Evolutionary conservation across 2,888 invertebrate genomes (phyloP).

Genomic region (Drosophila basisetae): DNA sequence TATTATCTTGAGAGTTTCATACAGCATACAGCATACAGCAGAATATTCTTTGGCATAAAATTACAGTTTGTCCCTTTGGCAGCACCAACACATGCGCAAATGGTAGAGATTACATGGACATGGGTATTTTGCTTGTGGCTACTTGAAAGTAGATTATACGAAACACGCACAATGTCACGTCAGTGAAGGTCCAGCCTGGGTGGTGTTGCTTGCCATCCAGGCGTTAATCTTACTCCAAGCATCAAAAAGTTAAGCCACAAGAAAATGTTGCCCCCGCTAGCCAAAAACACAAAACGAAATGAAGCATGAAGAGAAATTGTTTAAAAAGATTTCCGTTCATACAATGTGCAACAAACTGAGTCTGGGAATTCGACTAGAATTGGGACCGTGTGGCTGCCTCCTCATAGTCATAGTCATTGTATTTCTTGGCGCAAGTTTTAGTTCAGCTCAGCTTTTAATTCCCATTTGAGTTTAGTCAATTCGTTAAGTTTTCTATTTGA

Average conservation of each 20-base stretch:
- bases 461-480: conserved; percentile 57
- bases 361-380: conserved; percentile 8
- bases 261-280: conserved; percentile 55
- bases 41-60: conserved; percentile 75
- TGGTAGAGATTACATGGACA: conserved; percentile 63
- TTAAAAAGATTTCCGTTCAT: conserved; percentile 64
- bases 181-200: conserved; percentile 48
- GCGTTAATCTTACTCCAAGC: conserved; percentile 66
- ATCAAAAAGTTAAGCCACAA: conserved; percentile 74
- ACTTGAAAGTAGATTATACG: conserved; percentile 72
- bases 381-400: conserved; percentile 15
- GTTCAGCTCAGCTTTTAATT: conserved; percentile 34
- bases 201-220: conserved; percentile 22
- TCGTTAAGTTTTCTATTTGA: conserved; percentile 67
- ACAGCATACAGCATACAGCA: conserved; percentile 41
- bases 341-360: conserved; percentile 48
- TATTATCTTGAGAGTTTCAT: conserved; percentile 62
- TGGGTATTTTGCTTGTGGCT: conserved; percentile 78
- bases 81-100: conserved; percentile 32
- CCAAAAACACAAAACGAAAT: conserved; percentile 44
- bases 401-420: conserved; percentile 16
- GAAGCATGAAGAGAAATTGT: conserved; percentile 64
- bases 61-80: conserved; percentile 66
- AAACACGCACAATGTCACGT: conserved; percentile 65
- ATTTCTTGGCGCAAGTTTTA: conserved; percentile 22